A percentile compares a stretch with the other conserved stretches of the same genome.
Conservation (phyloP, 2,113 vertebrate genomes). For the Phainopepla nitens region DNA sequence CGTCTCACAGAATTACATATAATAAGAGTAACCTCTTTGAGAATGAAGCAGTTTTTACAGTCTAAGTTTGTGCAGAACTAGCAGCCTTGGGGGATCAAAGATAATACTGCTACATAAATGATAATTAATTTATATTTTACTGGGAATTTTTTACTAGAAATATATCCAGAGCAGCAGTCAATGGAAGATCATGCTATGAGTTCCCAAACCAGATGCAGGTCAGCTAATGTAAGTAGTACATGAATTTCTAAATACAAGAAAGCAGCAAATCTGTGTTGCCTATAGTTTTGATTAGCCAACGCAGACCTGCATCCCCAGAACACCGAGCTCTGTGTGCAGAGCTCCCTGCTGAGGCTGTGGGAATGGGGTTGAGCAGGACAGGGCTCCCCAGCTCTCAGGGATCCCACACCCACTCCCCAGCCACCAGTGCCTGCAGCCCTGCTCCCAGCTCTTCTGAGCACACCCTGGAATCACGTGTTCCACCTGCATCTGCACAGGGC, state of each 20-base stretch:
- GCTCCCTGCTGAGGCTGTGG: accelerated
- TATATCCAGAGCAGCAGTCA: background rate
- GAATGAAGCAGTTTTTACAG: background rate
- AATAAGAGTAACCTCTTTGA: background rate
- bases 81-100: background rate
- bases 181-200: background rate
- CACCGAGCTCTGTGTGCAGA: accelerated
- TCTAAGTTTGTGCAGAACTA: background rate
- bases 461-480: accelerated
- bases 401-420: accelerated
- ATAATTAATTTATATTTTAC: slow-evolving; percentile 41
- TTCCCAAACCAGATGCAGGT: background rate
- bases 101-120: background rate
- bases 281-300: accelerated
- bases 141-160: background rate
- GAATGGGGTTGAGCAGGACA: accelerated
- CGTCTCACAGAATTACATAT: background rate
- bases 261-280: background rate
- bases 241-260: background rate
- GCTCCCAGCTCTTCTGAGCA: background rate
- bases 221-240: background rate
- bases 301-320: accelerated
- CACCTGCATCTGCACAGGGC: background rate
- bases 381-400: background rate
- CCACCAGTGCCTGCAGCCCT: accelerated